These are phyloP conservation scores for Nyctibius bracteatus DNA, from an alignment of 2,113 vertebrate species.

Conservation along the genomic window DNA sequence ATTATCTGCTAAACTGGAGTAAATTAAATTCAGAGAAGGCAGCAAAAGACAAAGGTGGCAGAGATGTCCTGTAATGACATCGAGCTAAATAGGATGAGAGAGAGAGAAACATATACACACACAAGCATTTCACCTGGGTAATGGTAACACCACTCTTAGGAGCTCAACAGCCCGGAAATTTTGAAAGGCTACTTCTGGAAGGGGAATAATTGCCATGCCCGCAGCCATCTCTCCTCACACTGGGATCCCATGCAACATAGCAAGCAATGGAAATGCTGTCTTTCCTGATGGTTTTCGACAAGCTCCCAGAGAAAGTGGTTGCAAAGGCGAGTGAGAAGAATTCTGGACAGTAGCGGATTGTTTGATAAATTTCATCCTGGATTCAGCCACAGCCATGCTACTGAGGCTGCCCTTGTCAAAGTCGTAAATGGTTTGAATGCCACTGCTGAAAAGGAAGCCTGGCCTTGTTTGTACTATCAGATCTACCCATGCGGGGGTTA, in stretches of 20 bases:
- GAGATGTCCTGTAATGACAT: not conserved
- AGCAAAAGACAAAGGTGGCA: not conserved
- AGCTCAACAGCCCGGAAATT: conserved; percentile 27
- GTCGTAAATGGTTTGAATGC: conserved; percentile 53
- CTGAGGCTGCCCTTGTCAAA: conserved; percentile 61
- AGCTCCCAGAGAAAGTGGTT: conserved; percentile 38
- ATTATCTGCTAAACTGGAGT: conserved; percentile 18
- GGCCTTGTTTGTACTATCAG: conserved; percentile 68
- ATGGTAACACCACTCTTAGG: not conserved
- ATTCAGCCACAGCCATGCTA: conserved; percentile 22
- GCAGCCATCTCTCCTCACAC: conserved; percentile 1
- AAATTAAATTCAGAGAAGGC: conserved; percentile 44
- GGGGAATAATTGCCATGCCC: conserved; percentile 15
- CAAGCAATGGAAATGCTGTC: conserved; percentile 1
- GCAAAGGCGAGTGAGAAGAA: conserved; percentile 21
- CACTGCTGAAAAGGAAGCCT: conserved; percentile 55
- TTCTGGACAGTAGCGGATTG: conserved; percentile 51
- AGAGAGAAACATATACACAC: not conserved
- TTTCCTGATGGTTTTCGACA: conserved; percentile 41
- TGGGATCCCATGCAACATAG: not conserved
- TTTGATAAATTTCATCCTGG: conserved; percentile 47
- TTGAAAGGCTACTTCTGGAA: conserved; percentile 42
- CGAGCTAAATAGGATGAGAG: not conserved
- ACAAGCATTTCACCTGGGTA: conserved; percentile 18
- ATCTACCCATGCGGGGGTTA: conserved; percentile 43